Evolutionary conservation across 2,888 invertebrate genomes (phyloP).

Genomic region (Apodemia duryi): DNA sequence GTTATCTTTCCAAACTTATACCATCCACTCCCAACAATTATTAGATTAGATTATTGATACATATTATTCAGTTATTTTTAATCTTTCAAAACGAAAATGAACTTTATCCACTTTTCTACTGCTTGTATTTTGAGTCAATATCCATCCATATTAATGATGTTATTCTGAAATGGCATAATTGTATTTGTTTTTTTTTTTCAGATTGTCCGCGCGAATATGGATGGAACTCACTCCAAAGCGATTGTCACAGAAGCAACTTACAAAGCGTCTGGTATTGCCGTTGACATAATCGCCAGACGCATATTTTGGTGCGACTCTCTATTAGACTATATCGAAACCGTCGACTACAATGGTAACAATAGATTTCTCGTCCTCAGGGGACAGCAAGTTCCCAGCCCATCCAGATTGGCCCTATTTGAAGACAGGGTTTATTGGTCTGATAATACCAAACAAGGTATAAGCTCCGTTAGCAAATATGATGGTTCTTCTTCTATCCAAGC

Average conservation of each 20-base stretch:
- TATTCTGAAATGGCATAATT: background rate
- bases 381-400: slow-evolving; percentile 91
- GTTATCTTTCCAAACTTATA: too few species aligned
- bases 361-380: slow-evolving; percentile 90
- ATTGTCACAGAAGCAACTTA: slow-evolving; percentile 96
- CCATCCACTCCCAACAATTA: too few species aligned
- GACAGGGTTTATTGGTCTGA: slow-evolving; percentile 95
- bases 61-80: background rate
- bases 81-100: background rate
- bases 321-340: slow-evolving; percentile 96
- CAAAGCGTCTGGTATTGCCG: slow-evolving; percentile 94
- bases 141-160: too few species aligned
- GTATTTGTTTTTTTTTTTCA: slow-evolving; percentile 35
- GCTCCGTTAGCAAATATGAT: slow-evolving; percentile 92
- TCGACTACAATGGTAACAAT: slow-evolving; percentile 93
- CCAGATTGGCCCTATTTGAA: slow-evolving; percentile 90
- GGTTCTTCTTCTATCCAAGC: slow-evolving; percentile 88
- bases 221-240: slow-evolving; percentile 90
- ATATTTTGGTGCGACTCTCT: slow-evolving; percentile 98
- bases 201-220: slow-evolving; percentile 94
- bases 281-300: slow-evolving; percentile 93
- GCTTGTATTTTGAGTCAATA: too few species aligned
- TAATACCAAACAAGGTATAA: slow-evolving; percentile 91
- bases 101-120: background rate
- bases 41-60: too few species aligned